A percentile compares a stretch with the other conserved stretches of the same genome.
phyloP scores from a whole-genome alignment of 2,888 invertebrate genomes.

The Empis livida region DNA sequence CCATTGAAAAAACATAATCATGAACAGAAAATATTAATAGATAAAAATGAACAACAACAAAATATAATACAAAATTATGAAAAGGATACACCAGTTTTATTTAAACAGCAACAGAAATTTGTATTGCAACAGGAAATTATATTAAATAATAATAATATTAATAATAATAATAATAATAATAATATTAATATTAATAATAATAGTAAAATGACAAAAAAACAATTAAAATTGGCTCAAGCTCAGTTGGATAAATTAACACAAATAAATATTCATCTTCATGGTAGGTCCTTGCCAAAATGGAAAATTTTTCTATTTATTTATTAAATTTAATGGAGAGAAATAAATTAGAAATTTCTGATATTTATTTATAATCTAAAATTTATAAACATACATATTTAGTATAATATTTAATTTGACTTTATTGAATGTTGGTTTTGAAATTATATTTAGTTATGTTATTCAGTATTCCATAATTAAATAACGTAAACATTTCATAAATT shows the following conservation, averaged over 20 bases:
- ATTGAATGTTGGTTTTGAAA: too few relatives aligned
- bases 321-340: too few relatives aligned
- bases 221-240: conserved; percentile 54
- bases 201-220: conserved; percentile 48
- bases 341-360: too few relatives aligned
- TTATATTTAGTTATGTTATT: too few relatives aligned
- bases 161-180: conserved; percentile 10
- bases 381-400: too few relatives aligned
- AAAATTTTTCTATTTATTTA: too few relatives aligned
- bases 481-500: too few relatives aligned
- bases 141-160: not conserved
- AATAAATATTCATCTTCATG: conserved; percentile 72
- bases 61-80: not conserved
- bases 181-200: conserved; percentile 13
- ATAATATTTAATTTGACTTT: too few relatives aligned
- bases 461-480: too few relatives aligned
- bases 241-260: conserved; percentile 62
- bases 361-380: too few relatives aligned
- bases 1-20: not conserved
- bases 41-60: not conserved
- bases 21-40: not conserved
- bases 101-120: not conserved
- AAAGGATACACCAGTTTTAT: not conserved
- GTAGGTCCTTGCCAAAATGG: conserved; percentile 51
- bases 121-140: not conserved